Base-by-base conservation (phyloP, 2,888 invertebrate species). In the Torymus aiolomorphi region DNA sequence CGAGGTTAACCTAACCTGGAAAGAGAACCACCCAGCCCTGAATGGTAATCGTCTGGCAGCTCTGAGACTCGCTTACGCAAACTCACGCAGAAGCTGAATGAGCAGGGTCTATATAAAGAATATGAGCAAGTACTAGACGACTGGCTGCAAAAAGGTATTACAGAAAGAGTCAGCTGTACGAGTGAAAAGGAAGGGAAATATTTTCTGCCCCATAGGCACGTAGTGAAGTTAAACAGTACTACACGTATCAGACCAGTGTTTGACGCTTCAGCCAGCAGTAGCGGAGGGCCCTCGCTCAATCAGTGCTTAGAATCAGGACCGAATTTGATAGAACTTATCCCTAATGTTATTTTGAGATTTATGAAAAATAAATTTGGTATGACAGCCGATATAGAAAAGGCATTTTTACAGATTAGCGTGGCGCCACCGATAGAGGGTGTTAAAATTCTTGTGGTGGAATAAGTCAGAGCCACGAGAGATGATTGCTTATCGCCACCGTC, bases 191-290 rank as follows among this genome's bases (percentile, higher is more conserved):
- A 51, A 11, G 51, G 11, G 3, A 14, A 14, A n/a, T 56, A 56
- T n/a, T 56, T 56, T 56, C 56, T 56, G 56, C 56, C 56, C 10
- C 56, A 13, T 56, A 76, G 78, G 13, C 67, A 80, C 14, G 63
- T 83, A 2, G n/a, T n/a, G n/a, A 82, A 81, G 59, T 16, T 75
- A 8, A 70, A 79, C 31, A 74, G 79, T 59, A 83, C 84, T 11
- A 84, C 84, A n/a, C 66, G 61, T n/a, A 69, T 84, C 5, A 66
- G 84, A 70, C 84, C 84, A 0, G 83, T 85, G 14, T 86, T 85
- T 63, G 85, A 85, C 73, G 84, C 84, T 1, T 86, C 85, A n/a
- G n/a, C n/a, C n/a, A n/a, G n/a, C n/a, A n/a, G n/a, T n/a, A n/a
- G n/a, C n/a, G 11, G 84, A n/a, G n/a, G n/a, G n/a, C n/a, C n/a